These are phyloP conservation scores for Bombylius major DNA, from an alignment of 2,888 invertebrate genomes.

Conservation along the genomic window DNA sequence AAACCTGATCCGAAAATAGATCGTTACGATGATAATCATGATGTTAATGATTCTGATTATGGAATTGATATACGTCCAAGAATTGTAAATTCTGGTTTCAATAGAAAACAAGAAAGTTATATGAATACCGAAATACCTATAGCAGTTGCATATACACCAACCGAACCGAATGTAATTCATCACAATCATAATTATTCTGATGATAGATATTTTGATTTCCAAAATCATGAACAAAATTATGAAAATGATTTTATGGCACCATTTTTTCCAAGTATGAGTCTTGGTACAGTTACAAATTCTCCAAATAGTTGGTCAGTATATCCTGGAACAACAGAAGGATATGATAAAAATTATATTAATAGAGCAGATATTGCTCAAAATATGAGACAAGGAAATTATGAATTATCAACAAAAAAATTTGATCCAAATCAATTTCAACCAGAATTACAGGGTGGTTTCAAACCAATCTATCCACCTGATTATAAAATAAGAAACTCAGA, in stretches of 20 bases:
- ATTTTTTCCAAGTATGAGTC: conserved; percentile 51
- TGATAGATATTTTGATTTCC: conserved; percentile 34
- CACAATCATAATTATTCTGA: conserved; percentile 15
- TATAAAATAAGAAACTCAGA: conserved; percentile 22
- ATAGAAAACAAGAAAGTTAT: conserved; percentile 11
- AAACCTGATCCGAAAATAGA: conserved; percentile 41
- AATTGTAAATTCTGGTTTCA: conserved; percentile 32
- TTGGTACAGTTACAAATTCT: conserved; percentile 39
- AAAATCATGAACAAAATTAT: conserved; percentile 34
- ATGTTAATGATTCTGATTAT: conserved; percentile 31
- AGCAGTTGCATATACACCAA: conserved; percentile 52
- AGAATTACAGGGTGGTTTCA: conserved; percentile 54
- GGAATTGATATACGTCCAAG: conserved; percentile 34
- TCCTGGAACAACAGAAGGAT: conserved; percentile 21
- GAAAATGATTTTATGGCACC: conserved; percentile 52
- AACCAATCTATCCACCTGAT: conserved; percentile 48
- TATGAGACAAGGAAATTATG: conserved; percentile 9
- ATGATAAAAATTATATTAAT: conserved; percentile 31
- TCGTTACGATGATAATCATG: conserved; percentile 22
- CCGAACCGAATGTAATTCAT: conserved; percentile 31
- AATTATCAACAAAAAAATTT: conserved; percentile 39
- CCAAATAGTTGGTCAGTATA: conserved; percentile 52
- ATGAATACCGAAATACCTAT: conserved; percentile 44
- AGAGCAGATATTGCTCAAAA: conserved; percentile 25
- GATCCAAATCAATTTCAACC: conserved; percentile 56